Evolutionary conservation across 2,888 invertebrate species (phyloP).

Genomic region (Unio delphinus): DNA sequence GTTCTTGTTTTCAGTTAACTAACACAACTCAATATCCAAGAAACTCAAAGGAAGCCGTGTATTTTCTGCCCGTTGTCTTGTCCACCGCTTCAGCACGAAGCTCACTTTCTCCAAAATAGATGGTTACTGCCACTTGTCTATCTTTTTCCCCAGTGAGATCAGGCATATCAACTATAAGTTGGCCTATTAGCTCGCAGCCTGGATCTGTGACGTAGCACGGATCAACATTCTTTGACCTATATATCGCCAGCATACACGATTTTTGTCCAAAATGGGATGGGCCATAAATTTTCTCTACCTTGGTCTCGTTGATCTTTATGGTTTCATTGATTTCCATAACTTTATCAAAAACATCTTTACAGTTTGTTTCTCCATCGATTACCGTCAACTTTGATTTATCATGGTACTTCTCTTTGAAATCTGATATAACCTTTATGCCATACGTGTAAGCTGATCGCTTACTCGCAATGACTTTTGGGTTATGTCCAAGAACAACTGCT

Average conservation of each 20-base stretch:
- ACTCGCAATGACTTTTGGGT: background rate
- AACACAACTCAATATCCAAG: too few species aligned
- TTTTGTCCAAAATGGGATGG: conserved; percentile 1
- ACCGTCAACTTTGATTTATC: background rate
- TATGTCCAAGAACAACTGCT: background rate
- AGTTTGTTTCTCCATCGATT: background rate
- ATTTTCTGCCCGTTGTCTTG: conserved; percentile 2
- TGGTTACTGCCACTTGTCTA: conserved; percentile 3
- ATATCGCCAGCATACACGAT: background rate
- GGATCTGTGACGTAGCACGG: conserved; percentile 6
- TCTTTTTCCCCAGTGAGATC: background rate
- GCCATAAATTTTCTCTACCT: background rate
- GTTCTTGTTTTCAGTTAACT: too few species aligned
- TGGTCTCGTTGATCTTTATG: background rate
- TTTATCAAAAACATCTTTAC: background rate
- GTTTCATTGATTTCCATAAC: background rate
- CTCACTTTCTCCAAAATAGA: conserved; percentile 4
- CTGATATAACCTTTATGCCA: background rate
- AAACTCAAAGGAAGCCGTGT: background rate
- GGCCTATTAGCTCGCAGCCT: conserved; percentile 1
- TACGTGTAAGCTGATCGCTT: background rate
- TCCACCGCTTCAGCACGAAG: conserved; percentile 5
- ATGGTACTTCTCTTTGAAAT: background rate
- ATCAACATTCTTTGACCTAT: background rate
- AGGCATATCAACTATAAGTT: background rate